Evolutionary conservation across 2,797 vertebrate species (phyloP), one percentile per base, ranked within the genome.

Genomic region (Crax fasciolata): DNA sequence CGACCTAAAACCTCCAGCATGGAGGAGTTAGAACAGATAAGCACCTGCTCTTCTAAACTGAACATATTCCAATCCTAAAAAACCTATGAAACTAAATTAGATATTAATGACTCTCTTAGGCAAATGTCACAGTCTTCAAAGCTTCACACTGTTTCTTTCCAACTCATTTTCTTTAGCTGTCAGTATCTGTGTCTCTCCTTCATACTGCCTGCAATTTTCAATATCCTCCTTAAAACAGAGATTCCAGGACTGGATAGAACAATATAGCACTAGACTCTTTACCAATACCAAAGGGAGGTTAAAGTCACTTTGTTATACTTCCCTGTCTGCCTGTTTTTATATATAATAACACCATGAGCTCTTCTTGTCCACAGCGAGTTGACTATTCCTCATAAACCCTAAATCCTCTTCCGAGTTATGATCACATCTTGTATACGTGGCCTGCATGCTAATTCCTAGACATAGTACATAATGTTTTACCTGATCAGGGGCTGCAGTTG

Each of bases 401-500:
- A 77, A 87, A 58, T 48, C 16, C 20, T 89, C 83, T 76, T 55
- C 65, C 68, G 30, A 77, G 15, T 59, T 79, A 84, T 9, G 0
- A 62, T 63, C 19, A 55, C 44, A 70, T 17, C 38, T 81, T 1
- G 1, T 30, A 87, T 28, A 44, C 25, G 27, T 6, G 2, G 16
- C 73, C 44, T 76, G 12, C 35, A 70, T 79, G 86, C 46, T 87
- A 87, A 87, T 81, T 73, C 28, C 44, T 72, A 88, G 27, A 70
- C 21, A 91, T 88, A 89, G 62, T 35, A 63, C 43, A 67, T 78
- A 97, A 98, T 96, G 94, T 97, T 98, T 98, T 99, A 99, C 99
- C 99, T 99, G 98, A 94, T 98, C 98, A 90, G 98, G 98, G 85
- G 97, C 96, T 96, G 97, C 90, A 96, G 99, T 98, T 96, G 97